Evolutionary conservation across 2,113 vertebrate species (phyloP), one percentile per base, ranked within the genome.

Genomic region (Neodontobutis hainanensis): DNA sequence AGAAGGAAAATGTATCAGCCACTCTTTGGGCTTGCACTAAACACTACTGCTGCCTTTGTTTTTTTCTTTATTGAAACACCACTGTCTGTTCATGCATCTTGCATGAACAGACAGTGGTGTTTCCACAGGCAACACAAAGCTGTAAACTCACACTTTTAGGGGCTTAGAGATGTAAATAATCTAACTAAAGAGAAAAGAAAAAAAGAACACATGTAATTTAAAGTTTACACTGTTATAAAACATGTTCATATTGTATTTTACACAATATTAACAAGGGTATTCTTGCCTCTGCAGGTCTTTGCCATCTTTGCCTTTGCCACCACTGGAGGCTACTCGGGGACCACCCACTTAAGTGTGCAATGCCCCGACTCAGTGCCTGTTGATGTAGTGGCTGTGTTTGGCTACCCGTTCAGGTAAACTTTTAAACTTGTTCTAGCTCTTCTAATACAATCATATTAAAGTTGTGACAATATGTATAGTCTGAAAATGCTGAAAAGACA

Each of bases 261-360:
- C 19, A 27, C 19, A 27, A 27, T 27, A 27, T 1, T 27, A 27
- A 27, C 19, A 1, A 27, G 19, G 19, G 1, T 27, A 27, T 9
- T 78, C 32, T 70, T 11, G 3, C 50, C 9, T 62, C 36, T 1
- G 34, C 64, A 99, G 97, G 88, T 99, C 53, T 99, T 98, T 68
- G 87, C 95, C 82, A 94, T 98, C 86, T 97, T 97, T 57, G 95
- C 96, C 75, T 99, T 98, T 32, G 96, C 95, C 83, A 93, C 94
- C 73, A 95, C 95, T 15, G 94, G 95, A 72, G 97, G 96, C 58
- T 98, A 95, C 83, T 88, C 90, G 5, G 96, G 95, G 40, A 89
- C 89, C 58, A 93, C 91, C 0, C 88, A 91, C 60, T 84, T 93
- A 2, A 84, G 12, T 0, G 83, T 95, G 53, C 75, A 5, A 0